A percentile compares a stretch with the other conserved stretches of the same genome.
Conservation (phyloP, 2,113 vertebrate genomes). For the Microtus montanus region DNA sequence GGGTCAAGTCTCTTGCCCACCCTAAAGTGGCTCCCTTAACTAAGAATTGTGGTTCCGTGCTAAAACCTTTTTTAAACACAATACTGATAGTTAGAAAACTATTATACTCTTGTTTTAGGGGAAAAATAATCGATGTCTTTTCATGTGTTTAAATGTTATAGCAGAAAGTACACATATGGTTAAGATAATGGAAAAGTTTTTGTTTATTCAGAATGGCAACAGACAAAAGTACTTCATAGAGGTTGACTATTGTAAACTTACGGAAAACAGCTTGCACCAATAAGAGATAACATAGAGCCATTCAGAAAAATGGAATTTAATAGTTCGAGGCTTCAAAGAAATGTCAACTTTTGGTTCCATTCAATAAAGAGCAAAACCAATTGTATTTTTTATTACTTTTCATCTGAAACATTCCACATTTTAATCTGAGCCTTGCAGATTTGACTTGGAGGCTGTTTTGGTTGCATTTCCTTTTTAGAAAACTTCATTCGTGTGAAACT, state of each 20-base stretch:
- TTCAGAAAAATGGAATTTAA: conserved; percentile 77
- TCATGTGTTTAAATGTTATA: conserved; percentile 88
- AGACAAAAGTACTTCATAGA: conserved; percentile 78
- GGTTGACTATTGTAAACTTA: conserved; percentile 74
- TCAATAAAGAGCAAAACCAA: conserved; percentile 86
- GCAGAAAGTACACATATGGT: conserved; percentile 83
- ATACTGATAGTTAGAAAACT: conserved; percentile 84
- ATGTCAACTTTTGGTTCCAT: conserved; percentile 82
- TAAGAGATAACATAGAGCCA: conserved; percentile 78
- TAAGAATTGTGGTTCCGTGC: no score
- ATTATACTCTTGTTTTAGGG: conserved; percentile 87
- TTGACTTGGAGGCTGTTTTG: conserved; percentile 81
- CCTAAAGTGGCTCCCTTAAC: no score
- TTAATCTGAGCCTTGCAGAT: conserved; percentile 86
- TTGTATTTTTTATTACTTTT: conserved; percentile 85
- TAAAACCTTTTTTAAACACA: conserved; percentile 86
- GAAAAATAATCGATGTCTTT: conserved; percentile 85
- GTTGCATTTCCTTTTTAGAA: conserved; percentile 83
- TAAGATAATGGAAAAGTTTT: conserved; percentile 84
- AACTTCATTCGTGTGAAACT: conserved; percentile 80
- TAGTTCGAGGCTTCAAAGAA: conserved; percentile 81
- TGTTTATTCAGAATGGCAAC: conserved; percentile 82
- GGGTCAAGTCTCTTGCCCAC: no score
- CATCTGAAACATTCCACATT: conserved; percentile 86
- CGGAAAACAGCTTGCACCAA: conserved; percentile 80